Percentiles rank a stretch among this genome's conserved stretches.
phyloP scores from a whole-genome alignment of 2,797 vertebrate genomes.

The Rallus crepitans region DNA sequence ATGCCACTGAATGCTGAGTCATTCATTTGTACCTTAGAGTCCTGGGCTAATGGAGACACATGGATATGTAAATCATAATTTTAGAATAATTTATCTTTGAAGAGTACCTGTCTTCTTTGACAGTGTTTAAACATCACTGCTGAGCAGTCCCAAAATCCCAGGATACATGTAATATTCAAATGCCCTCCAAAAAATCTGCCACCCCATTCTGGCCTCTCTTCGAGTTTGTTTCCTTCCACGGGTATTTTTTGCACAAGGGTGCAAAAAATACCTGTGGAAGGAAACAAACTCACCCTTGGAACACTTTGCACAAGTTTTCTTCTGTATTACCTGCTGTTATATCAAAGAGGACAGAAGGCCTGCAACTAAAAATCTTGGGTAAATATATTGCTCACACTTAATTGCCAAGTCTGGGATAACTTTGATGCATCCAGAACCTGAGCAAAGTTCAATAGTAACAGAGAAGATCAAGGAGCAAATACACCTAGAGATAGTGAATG shows the following conservation, averaged over 20 bases:
- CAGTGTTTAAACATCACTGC: not conserved
- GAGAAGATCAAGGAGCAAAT: not conserved
- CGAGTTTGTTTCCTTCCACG: not conserved
- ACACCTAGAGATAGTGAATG: not conserved
- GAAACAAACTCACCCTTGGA: too few species aligned
- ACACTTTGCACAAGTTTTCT: not conserved
- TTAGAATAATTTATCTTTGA: not conserved
- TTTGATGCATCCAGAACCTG: not conserved
- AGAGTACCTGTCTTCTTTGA: not conserved
- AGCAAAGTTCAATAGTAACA: not conserved
- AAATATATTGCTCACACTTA: not conserved
- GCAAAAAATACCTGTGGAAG: too few species aligned
- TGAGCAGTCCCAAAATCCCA: not conserved
- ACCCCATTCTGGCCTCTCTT: not conserved
- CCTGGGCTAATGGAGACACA: not conserved
- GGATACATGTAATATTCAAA: not conserved
- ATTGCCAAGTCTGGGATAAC: not conserved
- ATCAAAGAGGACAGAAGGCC: not conserved
- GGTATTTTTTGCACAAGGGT: too few species aligned
- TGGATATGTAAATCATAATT: not conserved
- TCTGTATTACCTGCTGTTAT: not conserved
- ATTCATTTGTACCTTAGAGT: not conserved
- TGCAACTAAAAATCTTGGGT: not conserved
- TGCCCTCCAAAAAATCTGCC: not conserved
- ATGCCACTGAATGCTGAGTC: not conserved